phyloP scores from a whole-genome alignment of 2,888 invertebrate species.

The Coleophora flavipennella region DNA sequence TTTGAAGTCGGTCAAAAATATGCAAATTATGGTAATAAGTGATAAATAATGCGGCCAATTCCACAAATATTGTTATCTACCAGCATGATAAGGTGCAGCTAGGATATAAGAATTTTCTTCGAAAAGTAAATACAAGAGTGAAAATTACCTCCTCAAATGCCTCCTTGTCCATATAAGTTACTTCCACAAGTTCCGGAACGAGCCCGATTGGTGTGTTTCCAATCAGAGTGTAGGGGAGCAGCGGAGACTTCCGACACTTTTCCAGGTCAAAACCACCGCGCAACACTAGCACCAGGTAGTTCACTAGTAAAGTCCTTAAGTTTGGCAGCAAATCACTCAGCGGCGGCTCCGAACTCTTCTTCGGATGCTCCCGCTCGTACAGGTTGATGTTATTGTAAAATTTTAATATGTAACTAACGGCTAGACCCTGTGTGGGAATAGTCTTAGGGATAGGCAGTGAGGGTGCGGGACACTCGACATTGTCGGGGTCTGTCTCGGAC shows the following conservation, averaged over 20 bases:
- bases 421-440: constrained; percentile 53
- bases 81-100: too few species aligned
- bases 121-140: neutral
- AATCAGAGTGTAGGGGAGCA: constrained; percentile 78
- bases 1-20: neutral
- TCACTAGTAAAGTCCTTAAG: constrained; percentile 67
- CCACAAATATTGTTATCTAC: too few species aligned
- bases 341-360: constrained; percentile 82
- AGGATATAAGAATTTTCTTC: neutral
- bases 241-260: constrained; percentile 71
- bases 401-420: constrained; percentile 58
- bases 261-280: constrained; percentile 70
- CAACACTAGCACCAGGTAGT: constrained; percentile 72
- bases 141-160: constrained; percentile 67
- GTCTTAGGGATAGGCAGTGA: constrained; percentile 55
- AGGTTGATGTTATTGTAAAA: constrained; percentile 79
- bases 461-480: constrained; percentile 57
- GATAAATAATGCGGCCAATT: too few species aligned
- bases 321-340: constrained; percentile 77
- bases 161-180: constrained; percentile 74
- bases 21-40: too few species aligned
- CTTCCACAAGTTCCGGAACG: constrained; percentile 76
- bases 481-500: constrained; percentile 46
- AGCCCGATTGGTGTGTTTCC: constrained; percentile 83
- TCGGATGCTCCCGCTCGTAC: constrained; percentile 83